These are phyloP conservation scores for Aythya baeri DNA, from an alignment of 2,113 vertebrate species.

Conservation along the genomic window DNA sequence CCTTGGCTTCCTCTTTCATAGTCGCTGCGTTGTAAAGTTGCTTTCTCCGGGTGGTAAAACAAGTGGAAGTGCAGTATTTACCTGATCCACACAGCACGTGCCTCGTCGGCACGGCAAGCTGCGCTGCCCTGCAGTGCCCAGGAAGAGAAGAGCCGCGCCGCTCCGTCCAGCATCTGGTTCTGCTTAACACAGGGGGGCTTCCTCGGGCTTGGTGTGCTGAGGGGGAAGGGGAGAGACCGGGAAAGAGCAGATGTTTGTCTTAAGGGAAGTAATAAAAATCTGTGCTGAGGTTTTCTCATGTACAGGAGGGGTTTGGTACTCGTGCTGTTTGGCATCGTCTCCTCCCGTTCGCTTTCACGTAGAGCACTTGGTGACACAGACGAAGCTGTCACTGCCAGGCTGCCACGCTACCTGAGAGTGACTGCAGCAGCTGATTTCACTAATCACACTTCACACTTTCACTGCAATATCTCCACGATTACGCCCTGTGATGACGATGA, in stretches of 20 bases:
- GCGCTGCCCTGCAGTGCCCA: background rate
- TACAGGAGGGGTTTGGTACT: background rate
- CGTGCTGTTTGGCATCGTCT: background rate
- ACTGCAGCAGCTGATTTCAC: background rate
- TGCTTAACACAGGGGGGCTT: background rate
- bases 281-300: background rate
- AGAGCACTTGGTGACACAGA: background rate
- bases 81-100: background rate
- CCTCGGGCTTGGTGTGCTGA: background rate
- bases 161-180: background rate
- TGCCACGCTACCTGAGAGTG: background rate
- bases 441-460: background rate
- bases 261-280: background rate
- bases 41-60: background rate
- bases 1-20: background rate
- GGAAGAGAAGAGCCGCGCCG: background rate
- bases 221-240: too few relatives aligned
- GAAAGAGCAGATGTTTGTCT: background rate
- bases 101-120: background rate
- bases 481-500: rapidly evolving
- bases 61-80: too few relatives aligned
- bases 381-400: background rate
- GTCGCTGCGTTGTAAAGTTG: background rate
- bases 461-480: background rate
- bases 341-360: background rate